Evolutionary conservation across 2,113 vertebrate genomes (phyloP).

Genomic region (Ageneiosus marmoratus): DNA sequence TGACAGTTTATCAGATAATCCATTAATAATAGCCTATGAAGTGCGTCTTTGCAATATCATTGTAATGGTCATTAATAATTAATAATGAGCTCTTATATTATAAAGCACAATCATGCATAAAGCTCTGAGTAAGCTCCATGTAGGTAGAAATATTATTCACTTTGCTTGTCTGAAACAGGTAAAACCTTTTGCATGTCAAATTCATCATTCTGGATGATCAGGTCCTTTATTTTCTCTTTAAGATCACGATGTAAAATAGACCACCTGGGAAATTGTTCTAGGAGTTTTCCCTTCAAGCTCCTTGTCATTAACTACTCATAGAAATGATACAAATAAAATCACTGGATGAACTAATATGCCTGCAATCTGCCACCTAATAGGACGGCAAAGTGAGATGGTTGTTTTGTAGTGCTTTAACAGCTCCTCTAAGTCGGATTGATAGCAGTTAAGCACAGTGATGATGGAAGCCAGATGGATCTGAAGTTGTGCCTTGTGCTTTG

Average conservation of each 20-base stretch:
- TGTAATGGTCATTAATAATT: no score
- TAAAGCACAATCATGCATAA: no score
- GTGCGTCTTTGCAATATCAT: no score
- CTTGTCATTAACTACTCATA: background rate
- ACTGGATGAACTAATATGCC: no score
- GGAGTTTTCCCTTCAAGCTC: background rate
- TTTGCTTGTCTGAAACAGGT: background rate
- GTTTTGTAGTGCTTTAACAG: conserved; percentile 1
- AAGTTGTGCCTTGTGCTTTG: no score
- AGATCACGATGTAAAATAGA: background rate
- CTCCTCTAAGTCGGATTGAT: background rate
- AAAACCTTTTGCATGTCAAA: background rate
- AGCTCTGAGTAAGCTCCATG: no score
- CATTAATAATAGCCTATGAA: no score
- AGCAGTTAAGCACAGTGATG: background rate
- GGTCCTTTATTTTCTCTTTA: background rate
- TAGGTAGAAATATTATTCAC: background rate
- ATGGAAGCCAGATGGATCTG: background rate
- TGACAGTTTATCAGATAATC: no score
- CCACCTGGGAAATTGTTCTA: no score
- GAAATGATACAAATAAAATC: no score
- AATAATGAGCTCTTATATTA: no score
- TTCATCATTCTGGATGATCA: background rate
- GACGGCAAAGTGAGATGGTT: background rate
- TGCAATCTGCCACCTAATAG: background rate